These are phyloP conservation scores for Timandra comae DNA, from an alignment of 2,888 invertebrate species.

Conservation along the genomic window DNA sequence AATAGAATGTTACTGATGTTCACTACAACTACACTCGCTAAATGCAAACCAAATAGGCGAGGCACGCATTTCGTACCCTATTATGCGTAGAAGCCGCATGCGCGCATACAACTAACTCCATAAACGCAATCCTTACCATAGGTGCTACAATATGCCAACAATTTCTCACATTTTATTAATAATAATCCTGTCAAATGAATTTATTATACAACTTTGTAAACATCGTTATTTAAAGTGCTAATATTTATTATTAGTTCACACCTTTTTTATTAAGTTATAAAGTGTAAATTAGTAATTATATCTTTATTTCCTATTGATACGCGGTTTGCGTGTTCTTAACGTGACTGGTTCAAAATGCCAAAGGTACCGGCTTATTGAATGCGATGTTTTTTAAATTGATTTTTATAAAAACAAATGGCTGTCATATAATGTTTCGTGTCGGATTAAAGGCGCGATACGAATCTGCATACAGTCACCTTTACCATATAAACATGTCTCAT, in stretches of 20 bases:
- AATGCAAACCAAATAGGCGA: slow-evolving; percentile 8
- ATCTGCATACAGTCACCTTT: slow-evolving; percentile 72
- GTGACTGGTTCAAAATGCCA: slow-evolving; percentile 49
- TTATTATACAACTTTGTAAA: slow-evolving; percentile 18
- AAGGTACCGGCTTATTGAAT: slow-evolving; percentile 15
- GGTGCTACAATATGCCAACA: slow-evolving; percentile 51
- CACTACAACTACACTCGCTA: slow-evolving; percentile 13
- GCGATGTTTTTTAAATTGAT: slow-evolving; percentile 9
- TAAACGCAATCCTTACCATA: slow-evolving; percentile 29
- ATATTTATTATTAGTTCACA: slow-evolving; percentile 32
- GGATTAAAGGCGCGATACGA: slow-evolving; percentile 52
- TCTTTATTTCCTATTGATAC: slow-evolving; percentile 26
- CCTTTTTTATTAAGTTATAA: slow-evolving; percentile 35
- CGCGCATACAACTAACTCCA: slow-evolving; percentile 29
- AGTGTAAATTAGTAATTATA: slow-evolving; percentile 21
- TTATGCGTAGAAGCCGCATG: slow-evolving; percentile 15
- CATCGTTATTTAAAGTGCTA: slow-evolving; percentile 21
- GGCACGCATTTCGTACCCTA: slow-evolving; percentile 13
- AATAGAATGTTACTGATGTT: slow-evolving; percentile 56
- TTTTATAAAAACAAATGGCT: slow-evolving; percentile 40
- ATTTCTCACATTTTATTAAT: slow-evolving; percentile 65
- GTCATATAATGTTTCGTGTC: slow-evolving; percentile 56
- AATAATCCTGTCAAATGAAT: slow-evolving; percentile 15
- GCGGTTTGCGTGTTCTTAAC: slow-evolving; percentile 19
- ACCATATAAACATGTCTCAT: slow-evolving; percentile 47